Conservation (phyloP, 2,888 invertebrate species). For the Osedax frankpressi region DNA sequence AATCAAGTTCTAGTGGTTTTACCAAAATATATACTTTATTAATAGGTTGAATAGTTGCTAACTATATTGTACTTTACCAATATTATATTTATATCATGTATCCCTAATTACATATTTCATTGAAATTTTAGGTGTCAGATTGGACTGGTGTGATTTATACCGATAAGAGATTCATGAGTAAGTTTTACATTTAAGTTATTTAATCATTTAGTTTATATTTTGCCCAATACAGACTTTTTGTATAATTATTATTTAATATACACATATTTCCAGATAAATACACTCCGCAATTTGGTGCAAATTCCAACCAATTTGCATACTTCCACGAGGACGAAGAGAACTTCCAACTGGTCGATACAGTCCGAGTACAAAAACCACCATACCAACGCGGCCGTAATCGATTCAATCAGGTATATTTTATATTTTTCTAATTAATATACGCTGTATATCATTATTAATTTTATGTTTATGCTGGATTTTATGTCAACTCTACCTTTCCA, state of each 20-base stretch:
- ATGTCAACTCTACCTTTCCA: too few species aligned
- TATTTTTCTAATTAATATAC: too few species aligned
- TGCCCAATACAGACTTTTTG: not conserved
- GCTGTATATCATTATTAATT: too few species aligned
- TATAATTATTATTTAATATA: not conserved
- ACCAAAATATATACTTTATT: too few species aligned
- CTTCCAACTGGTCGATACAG: conserved; percentile 93
- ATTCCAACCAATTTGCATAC: conserved; percentile 88
- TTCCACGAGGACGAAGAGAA: conserved; percentile 96
- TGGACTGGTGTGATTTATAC: conserved; percentile 88
- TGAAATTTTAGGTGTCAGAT: conserved; percentile 63
- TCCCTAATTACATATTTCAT: not conserved
- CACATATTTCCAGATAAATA: conserved; percentile 44
- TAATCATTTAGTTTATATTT: not conserved
- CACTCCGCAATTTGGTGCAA: conserved; percentile 41
- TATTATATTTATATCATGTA: not conserved
- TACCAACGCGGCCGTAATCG: conserved; percentile 71
- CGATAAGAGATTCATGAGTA: conserved; percentile 73
- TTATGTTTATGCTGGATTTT: too few species aligned
- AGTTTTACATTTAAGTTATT: too few species aligned
- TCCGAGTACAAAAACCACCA: conserved; percentile 50
- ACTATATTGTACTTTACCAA: not conserved
- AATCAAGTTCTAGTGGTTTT: too few species aligned
- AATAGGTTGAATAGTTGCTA: not conserved
- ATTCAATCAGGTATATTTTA: conserved; percentile 41